Percentiles rank a stretch among this genome's conserved stretches.
Evolutionary conservation across 2,888 invertebrate genomes (phyloP).

Genomic region (Acronicta leporina): DNA sequence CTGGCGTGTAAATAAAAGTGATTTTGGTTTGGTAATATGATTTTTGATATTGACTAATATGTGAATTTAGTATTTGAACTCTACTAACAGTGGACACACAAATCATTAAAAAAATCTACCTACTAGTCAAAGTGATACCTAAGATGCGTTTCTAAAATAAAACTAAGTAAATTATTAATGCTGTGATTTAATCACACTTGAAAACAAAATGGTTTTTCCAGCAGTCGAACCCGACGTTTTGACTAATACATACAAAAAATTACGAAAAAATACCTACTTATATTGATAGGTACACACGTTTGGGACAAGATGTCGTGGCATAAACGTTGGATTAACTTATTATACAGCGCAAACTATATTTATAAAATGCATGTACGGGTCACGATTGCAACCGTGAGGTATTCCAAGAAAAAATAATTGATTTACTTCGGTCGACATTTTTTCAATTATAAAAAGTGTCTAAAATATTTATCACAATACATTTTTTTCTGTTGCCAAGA

Average conservation of each 20-base stretch:
- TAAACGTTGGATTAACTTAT: conserved; percentile 43
- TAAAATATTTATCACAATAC: conserved; percentile 43
- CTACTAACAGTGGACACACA: too few relatives aligned
- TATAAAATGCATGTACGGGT: conserved; percentile 55
- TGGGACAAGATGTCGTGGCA: conserved; percentile 52
- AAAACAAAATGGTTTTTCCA: conserved; percentile 73
- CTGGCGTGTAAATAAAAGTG: conserved; percentile 87
- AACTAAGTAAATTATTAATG: conserved; percentile 61
- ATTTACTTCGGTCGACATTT: conserved; percentile 39
- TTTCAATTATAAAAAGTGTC: conserved; percentile 51
- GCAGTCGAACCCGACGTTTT: conserved; percentile 55
- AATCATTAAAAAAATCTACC: too few relatives aligned
- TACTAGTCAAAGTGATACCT: neutral
- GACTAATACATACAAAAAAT: conserved; percentile 66
- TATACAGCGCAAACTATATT: conserved; percentile 58
- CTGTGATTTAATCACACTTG: conserved; percentile 86
- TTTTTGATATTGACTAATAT: conserved; percentile 39
- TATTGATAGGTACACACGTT: conserved; percentile 56
- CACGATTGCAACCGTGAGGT: conserved; percentile 44
- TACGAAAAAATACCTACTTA: conserved; percentile 67
- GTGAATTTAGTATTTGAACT: too few relatives aligned
- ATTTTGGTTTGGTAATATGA: conserved; percentile 84
- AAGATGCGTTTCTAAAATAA: conserved; percentile 52
- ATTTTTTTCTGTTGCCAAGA: conserved; percentile 25
- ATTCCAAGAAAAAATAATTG: conserved; percentile 27